Evolutionary conservation across 2,888 invertebrate genomes (phyloP), one percentile per base, ranked within the genome.

Genomic region (Callimorpha dominula): DNA sequence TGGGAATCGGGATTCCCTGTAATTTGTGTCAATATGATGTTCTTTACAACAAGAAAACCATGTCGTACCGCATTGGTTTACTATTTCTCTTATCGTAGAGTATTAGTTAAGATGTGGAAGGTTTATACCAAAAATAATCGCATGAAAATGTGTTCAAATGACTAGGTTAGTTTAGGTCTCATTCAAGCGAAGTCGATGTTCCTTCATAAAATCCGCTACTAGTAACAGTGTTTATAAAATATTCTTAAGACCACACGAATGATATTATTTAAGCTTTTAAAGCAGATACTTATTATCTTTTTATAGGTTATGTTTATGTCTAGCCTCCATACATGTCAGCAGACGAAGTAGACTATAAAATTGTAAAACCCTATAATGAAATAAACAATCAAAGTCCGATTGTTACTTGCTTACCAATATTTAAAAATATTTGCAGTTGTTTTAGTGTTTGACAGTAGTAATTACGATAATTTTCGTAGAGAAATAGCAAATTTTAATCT

Each of bases 1-100:
- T 93, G 93, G 91, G 88, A 82, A 76, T 77, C 81, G 79, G 79
- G 78, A 71, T 79, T 78, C 71, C 74, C 63, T 52, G 67, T 46
- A 62, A 74, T 12, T 70, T 67, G 62, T 70, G 69, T 64, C 50
- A 65, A 65, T 31, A 42, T 42, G 42, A 40, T 40, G 42, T 12
- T 42, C 40, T 54, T 4, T 54, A n/a, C 12, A 14, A 42, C 7
- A n/a, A 14, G 12, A 73, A 76, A 74, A 63, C 20, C 12, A 14
- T 20, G 3, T 49, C 43, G 8, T 9, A 46, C 43, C 20, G 43
- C 46, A 11, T 0, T 40, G 4, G 17, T 68, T n/a, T 43, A 20
- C 14, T 31, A 60, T 54, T 20, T 57, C 4, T 46, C 1, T 14
- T 20, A 15, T 17, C 6, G 15, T 9, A 54, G 31, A 60, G 31